Conservation (phyloP, 2,797 vertebrate species). For the Danionella dracula region DNA sequence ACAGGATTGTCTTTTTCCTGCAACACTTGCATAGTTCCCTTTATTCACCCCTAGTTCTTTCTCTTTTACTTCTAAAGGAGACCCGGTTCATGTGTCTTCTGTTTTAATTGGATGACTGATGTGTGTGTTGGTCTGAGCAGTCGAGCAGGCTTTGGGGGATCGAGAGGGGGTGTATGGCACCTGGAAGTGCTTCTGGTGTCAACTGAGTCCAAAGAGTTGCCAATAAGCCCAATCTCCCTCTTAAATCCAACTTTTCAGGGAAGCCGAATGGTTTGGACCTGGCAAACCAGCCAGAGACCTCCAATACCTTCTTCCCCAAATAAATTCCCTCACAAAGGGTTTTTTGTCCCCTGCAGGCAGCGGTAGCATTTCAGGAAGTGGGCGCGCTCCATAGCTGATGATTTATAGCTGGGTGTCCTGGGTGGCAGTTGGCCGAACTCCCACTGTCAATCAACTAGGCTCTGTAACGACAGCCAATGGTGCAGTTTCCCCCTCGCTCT, state of each 20-base stretch:
- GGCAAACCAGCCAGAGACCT: constrained; percentile 43
- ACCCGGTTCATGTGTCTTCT: neutral
- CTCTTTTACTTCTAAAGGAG: neutral
- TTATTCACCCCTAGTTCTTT: neutral
- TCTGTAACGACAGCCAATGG: constrained; percentile 74
- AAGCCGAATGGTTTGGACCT: constrained; percentile 21
- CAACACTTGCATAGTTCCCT: too few species aligned
- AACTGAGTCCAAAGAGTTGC: neutral
- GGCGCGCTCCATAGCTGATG: constrained; percentile 85
- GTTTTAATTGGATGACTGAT: constrained; percentile 22
- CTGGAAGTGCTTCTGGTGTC: constrained; percentile 7
- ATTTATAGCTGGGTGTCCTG: constrained; percentile 97
- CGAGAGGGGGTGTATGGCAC: neutral
- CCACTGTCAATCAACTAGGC: constrained; percentile 89
- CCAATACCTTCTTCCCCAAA: constrained; percentile 66
- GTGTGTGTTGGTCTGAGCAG: neutral
- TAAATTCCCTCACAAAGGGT: constrained; percentile 75
- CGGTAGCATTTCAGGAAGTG: constrained; percentile 84
- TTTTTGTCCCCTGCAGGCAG: constrained; percentile 84
- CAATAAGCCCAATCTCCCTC: constrained; percentile 23
- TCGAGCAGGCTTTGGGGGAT: neutral
- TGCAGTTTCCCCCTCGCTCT: constrained; percentile 75
- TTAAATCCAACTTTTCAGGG: constrained; percentile 25
- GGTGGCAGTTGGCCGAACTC: constrained; percentile 90
- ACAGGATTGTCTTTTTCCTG: too few species aligned